These are phyloP conservation scores for Holocentrus rufus DNA, from an alignment of 2,797 vertebrate genomes.

Conservation along the genomic window DNA sequence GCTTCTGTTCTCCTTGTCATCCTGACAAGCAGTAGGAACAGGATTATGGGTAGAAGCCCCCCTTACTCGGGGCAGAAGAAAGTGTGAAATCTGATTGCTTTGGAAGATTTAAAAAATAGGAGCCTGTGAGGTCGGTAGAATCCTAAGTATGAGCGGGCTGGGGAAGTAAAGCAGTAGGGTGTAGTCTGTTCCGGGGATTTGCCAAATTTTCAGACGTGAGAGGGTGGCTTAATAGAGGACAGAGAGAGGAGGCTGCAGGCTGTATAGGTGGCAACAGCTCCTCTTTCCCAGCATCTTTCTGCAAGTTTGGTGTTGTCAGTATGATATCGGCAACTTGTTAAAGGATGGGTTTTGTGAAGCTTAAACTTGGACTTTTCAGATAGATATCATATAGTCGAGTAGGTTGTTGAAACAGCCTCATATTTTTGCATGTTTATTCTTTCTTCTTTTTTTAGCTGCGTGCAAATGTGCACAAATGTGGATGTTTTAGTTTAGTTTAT, in stretches of 20 bases:
- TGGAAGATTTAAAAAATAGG: constrained; percentile 64
- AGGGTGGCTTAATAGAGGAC: constrained; percentile 53
- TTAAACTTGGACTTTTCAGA: neutral
- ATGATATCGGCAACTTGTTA: neutral
- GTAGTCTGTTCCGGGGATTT: constrained; percentile 66
- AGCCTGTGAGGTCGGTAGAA: constrained; percentile 59
- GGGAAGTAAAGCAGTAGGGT: constrained; percentile 47
- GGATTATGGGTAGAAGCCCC: constrained; percentile 64
- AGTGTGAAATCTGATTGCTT: constrained; percentile 77
- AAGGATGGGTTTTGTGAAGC: constrained; percentile 2
- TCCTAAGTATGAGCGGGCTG: constrained; percentile 59
- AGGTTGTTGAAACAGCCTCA: neutral
- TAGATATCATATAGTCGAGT: neutral
- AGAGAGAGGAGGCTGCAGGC: constrained; percentile 39
- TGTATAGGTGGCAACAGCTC: constrained; percentile 34
- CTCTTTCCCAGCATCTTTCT: constrained; percentile 25
- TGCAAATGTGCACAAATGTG: neutral
- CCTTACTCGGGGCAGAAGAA: constrained; percentile 61
- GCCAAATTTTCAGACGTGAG: constrained; percentile 49
- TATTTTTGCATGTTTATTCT: neutral
- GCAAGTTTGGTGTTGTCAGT: constrained; percentile 21
- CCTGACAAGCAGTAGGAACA: constrained; percentile 72
- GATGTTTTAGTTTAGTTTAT: too few relatives aligned
- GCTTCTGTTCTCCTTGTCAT: constrained; percentile 69
- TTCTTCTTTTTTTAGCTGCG: neutral